Percentiles rank a stretch among this genome's conserved stretches.
Evolutionary conservation across 2,113 vertebrate genomes (phyloP).

Genomic region (Nanger granti): DNA sequence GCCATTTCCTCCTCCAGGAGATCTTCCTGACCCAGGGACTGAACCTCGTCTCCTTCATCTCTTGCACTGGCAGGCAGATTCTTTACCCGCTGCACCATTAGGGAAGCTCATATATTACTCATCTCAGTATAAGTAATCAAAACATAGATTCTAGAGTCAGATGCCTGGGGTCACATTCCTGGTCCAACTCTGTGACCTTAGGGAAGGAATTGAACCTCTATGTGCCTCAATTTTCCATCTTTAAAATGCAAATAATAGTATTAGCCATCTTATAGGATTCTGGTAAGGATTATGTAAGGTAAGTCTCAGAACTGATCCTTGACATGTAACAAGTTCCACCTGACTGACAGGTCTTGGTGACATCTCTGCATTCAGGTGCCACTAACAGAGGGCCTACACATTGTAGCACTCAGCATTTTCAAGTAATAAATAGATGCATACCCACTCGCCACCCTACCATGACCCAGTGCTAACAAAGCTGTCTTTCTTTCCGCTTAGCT

Average conservation of each 20-base stretch:
- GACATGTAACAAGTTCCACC: neutral
- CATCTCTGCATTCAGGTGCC: neutral
- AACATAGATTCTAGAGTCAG: neutral
- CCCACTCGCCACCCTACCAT: neutral
- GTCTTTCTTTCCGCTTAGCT: neutral
- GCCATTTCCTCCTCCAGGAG: neutral
- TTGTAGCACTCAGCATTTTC: fast-evolving
- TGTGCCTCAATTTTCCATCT: neutral
- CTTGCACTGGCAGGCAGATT: neutral
- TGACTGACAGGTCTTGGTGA: neutral
- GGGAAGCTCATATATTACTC: neutral
- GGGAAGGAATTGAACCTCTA: neutral
- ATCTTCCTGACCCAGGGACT: neutral
- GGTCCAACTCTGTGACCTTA: neutral
- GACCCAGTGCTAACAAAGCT: neutral
- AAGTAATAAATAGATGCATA: too few relatives aligned
- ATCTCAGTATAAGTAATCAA: too few relatives aligned
- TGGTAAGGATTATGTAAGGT: neutral
- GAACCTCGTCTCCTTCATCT: neutral
- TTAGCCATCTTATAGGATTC: neutral
- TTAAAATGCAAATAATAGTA: neutral
- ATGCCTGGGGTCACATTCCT: neutral
- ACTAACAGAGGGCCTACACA: neutral
- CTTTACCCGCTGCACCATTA: neutral
- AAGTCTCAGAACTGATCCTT: neutral